Evolutionary conservation across 2,113 vertebrate genomes (phyloP).

Genomic region (Gymnocephalus cernua): DNA sequence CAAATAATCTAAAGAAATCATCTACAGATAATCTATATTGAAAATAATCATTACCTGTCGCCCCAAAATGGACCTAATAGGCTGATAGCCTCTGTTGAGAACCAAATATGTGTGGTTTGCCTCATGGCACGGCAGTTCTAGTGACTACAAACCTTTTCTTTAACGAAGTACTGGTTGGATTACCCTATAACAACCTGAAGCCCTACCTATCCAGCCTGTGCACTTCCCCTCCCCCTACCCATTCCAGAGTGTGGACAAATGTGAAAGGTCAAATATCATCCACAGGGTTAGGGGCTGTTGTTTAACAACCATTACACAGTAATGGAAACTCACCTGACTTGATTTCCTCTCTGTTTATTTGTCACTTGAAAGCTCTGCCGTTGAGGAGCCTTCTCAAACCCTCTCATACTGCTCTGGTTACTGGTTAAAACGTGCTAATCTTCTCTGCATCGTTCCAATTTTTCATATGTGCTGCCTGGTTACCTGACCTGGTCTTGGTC

Average conservation of each 20-base stretch:
- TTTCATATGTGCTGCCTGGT: constrained; percentile 1
- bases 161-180: constrained; percentile 44
- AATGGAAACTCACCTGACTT: constrained; percentile 51
- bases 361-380: constrained; percentile 69
- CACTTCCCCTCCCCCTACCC: constrained; percentile 4
- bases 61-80: neutral
- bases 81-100: neutral
- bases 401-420: constrained; percentile 35
- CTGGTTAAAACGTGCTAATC: too few species aligned
- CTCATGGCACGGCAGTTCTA: neutral
- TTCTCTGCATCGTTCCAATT: too few species aligned
- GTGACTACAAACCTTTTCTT: neutral
- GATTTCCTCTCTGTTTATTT: constrained; percentile 53
- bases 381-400: constrained; percentile 37
- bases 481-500: constrained; percentile 42
- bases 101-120: constrained; percentile 27
- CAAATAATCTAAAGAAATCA: neutral
- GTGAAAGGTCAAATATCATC: constrained; percentile 70
- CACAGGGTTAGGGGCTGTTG: constrained; percentile 48
- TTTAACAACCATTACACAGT: constrained; percentile 55
- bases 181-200: constrained; percentile 33
- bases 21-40: neutral
- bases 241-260: constrained; percentile 55
- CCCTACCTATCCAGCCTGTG: constrained; percentile 11
- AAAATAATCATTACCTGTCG: neutral